Evolutionary conservation across 2,888 invertebrate genomes (phyloP).

Genomic region (Steinernema scapterisci): DNA sequence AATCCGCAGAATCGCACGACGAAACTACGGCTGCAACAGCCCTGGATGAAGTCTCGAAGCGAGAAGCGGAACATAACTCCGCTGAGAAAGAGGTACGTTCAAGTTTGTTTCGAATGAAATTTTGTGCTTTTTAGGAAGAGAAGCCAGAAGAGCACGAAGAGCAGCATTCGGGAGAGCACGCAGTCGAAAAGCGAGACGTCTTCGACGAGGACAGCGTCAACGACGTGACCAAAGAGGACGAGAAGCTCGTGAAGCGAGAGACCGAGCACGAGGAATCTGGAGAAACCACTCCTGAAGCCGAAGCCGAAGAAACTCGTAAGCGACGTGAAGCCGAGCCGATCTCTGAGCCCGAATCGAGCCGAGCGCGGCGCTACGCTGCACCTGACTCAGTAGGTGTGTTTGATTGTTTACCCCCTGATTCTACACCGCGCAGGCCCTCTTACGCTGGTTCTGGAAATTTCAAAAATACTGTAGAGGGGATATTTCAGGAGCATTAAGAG

Average conservation of each 20-base stretch:
- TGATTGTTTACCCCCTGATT: slow-evolving; percentile 20
- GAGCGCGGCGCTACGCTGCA: slow-evolving; percentile 16
- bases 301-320: neutral
- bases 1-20: neutral
- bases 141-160: neutral
- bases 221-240: slow-evolving; percentile 35
- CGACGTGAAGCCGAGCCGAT: neutral
- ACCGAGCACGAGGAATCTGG: neutral
- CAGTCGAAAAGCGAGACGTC: slow-evolving; percentile 16
- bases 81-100: neutral
- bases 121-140: neutral
- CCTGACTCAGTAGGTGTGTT: slow-evolving; percentile 32
- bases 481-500: slow-evolving; percentile 18
- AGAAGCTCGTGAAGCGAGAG: neutral
- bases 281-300: neutral
- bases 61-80: neutral
- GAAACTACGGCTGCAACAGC: neutral
- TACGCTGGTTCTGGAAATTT: too few relatives aligned
- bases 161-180: neutral
- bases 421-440: neutral
- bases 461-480: neutral
- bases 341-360: neutral
- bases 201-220: slow-evolving; percentile 44
- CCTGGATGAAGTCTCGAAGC: neutral
- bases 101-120: neutral